Evolutionary conservation across 1,140 invertebrate species (phyloP).

Genomic region (Oncopodura yosiiana): DNA sequence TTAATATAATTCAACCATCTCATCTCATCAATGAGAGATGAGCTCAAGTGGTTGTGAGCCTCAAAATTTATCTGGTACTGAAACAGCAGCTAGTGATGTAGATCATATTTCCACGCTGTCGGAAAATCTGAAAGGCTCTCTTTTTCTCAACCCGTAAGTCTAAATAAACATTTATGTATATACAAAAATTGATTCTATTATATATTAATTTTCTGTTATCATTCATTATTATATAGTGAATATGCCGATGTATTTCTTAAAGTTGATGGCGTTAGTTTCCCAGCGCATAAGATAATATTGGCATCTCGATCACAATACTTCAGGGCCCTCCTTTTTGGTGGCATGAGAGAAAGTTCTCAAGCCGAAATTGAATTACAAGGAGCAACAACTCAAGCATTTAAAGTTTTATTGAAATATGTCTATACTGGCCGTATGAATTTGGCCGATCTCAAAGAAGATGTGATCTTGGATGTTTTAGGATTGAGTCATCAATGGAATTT

Average conservation of each 20-base stretch:
- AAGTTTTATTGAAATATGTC: slow-evolving; percentile 83
- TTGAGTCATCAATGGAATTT: slow-evolving; percentile 93
- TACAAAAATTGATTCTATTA: slow-evolving; percentile 1
- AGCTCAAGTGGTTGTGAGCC: slow-evolving; percentile 32
- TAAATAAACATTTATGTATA: too few species aligned
- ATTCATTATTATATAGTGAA: too few species aligned
- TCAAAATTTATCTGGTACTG: slow-evolving; percentile 6
- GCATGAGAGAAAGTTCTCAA: slow-evolving; percentile 73
- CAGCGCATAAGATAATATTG: slow-evolving; percentile 80
- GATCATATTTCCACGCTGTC: slow-evolving; percentile 52
- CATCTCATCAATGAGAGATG: too few species aligned
- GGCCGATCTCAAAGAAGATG: slow-evolving; percentile 69
- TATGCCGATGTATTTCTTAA: slow-evolving; percentile 85
- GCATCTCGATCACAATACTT: slow-evolving; percentile 76
- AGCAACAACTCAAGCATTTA: slow-evolving; percentile 78
- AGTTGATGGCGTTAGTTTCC: slow-evolving; percentile 70
- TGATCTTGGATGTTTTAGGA: slow-evolving; percentile 73
- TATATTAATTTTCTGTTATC: too few species aligned
- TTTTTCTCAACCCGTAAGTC: slow-evolving; percentile 32
- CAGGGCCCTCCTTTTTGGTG: slow-evolving; percentile 50
- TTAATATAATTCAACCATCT: too few species aligned
- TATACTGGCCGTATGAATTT: slow-evolving; percentile 86
- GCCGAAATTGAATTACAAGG: slow-evolving; percentile 75
- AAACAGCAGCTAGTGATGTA: slow-evolving; percentile 42
- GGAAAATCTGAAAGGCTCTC: slow-evolving; percentile 41